Evolutionary conservation across 2,888 invertebrate genomes (phyloP).

Genomic region (Chydorus sphaericus): DNA sequence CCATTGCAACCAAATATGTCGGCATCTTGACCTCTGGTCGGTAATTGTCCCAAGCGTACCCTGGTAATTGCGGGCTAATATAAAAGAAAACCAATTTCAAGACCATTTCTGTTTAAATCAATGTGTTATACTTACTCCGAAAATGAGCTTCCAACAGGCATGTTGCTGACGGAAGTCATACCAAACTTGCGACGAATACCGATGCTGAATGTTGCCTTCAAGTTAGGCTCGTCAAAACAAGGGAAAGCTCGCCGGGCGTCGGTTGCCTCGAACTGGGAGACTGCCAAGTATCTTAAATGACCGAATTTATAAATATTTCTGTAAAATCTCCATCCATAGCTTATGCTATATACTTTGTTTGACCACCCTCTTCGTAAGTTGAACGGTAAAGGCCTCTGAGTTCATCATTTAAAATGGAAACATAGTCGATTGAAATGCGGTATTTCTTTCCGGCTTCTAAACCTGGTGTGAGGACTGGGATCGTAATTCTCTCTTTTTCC

Average conservation of each 20-base stretch:
- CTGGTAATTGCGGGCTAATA: neutral
- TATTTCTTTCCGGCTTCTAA: conserved; percentile 46
- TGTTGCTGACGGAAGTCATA: conserved; percentile 19
- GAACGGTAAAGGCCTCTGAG: conserved; percentile 69
- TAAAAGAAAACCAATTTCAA: too few species aligned
- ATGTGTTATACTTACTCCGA: too few species aligned
- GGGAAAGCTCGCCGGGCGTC: conserved; percentile 28
- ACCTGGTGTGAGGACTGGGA: conserved; percentile 22
- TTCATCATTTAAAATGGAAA: conserved; percentile 55
- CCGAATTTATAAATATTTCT: too few species aligned
- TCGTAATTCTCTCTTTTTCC: conserved; percentile 25
- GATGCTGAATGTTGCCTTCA: conserved; percentile 28
- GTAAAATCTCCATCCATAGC: too few species aligned
- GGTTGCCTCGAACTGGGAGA: conserved; percentile 59
- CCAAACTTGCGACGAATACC: conserved; percentile 23
- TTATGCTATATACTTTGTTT: conserved; percentile 48
- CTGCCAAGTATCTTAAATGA: conserved; percentile 62
- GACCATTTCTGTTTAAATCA: too few species aligned
- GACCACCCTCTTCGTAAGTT: conserved; percentile 51
- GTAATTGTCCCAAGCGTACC: neutral
- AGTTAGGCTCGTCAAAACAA: conserved; percentile 30
- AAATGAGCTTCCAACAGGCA: neutral
- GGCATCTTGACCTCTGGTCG: conserved; percentile 31
- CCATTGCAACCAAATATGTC: conserved; percentile 38
- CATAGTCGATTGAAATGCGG: conserved; percentile 49